Percentiles rank a stretch among this genome's conserved stretches.
Conservation (phyloP, 2,888 invertebrate species). For the Limenitis camilla region DNA sequence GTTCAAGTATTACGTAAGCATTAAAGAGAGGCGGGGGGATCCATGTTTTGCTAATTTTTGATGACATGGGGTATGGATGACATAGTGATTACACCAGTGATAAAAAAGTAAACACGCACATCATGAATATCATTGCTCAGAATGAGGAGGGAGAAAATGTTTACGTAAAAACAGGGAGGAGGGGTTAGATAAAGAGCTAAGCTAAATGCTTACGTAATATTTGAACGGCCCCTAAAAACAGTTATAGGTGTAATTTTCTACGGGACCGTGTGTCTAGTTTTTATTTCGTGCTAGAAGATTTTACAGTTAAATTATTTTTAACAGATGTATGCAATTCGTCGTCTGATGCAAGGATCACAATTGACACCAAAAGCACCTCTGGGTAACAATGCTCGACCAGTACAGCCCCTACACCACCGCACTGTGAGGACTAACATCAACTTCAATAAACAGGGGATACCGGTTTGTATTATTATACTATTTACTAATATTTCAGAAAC, state of each 20-base stretch:
- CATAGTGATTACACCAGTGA: too few species aligned
- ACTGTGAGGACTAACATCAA: constrained; percentile 98
- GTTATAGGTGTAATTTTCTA: background rate
- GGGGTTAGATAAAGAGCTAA: too few species aligned
- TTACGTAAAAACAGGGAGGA: too few species aligned
- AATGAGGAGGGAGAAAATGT: too few species aligned
- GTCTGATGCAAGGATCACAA: constrained; percentile 91
- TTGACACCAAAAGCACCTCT: constrained; percentile 91
- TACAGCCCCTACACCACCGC: constrained; percentile 92
- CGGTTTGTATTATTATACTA: constrained; percentile 36
- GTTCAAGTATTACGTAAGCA: too few species aligned
- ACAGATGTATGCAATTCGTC: constrained; percentile 89
- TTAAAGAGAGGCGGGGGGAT: too few species aligned
- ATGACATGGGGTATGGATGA: too few species aligned
- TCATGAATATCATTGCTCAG: too few species aligned
- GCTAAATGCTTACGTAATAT: too few species aligned
- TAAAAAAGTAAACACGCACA: too few species aligned
- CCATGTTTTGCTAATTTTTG: too few species aligned
- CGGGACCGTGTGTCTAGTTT: background rate
- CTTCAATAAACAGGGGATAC: constrained; percentile 80
- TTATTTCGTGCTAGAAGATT: background rate
- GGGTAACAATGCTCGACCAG: constrained; percentile 95
- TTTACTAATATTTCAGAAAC: background rate
- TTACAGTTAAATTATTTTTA: background rate
- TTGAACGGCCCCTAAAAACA: too few species aligned